Conservation (phyloP, 2,888 invertebrate species). For the Fabriciana adippe region DNA sequence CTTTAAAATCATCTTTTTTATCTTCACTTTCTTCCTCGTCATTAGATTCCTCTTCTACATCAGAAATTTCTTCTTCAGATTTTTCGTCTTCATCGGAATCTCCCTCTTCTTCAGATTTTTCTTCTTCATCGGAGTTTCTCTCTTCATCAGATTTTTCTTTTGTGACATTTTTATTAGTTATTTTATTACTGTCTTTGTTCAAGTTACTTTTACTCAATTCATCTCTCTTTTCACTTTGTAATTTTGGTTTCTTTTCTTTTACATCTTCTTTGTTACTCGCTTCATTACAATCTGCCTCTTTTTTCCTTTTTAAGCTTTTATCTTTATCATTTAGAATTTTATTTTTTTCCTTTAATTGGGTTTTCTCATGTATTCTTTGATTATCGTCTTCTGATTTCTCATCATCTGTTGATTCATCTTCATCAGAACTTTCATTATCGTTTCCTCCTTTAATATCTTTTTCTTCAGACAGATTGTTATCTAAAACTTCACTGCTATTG, state of each 20-base stretch:
- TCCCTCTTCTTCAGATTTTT: constrained; percentile 45
- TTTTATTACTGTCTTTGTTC: neutral
- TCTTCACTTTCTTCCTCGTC: constrained; percentile 20
- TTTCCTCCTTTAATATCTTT: constrained; percentile 50
- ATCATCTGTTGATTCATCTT: constrained; percentile 25
- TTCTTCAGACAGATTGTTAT: constrained; percentile 24
- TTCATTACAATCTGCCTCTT: neutral
- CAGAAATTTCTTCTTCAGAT: constrained; percentile 54
- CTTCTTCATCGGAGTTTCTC: constrained; percentile 46
- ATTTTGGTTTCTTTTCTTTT: constrained; percentile 1
- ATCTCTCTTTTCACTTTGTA: neutral
- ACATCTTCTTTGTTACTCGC: neutral
- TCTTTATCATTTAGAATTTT: constrained; percentile 40
- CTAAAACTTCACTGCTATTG: constrained; percentile 44
- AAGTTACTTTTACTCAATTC: neutral
- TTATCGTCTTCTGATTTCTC: constrained; percentile 32
- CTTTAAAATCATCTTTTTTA: constrained; percentile 60
- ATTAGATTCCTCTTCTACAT: constrained; percentile 27
- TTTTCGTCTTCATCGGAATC: constrained; percentile 48
- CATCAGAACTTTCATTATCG: constrained; percentile 38
- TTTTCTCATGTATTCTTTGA: constrained; percentile 17
- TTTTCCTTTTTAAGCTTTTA: constrained; percentile 26
- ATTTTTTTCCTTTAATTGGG: neutral
- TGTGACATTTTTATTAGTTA: constrained; percentile 25
- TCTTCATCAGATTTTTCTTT: constrained; percentile 33